Conservation (phyloP, 2,113 vertebrate species). For the Anser cygnoides region DNA sequence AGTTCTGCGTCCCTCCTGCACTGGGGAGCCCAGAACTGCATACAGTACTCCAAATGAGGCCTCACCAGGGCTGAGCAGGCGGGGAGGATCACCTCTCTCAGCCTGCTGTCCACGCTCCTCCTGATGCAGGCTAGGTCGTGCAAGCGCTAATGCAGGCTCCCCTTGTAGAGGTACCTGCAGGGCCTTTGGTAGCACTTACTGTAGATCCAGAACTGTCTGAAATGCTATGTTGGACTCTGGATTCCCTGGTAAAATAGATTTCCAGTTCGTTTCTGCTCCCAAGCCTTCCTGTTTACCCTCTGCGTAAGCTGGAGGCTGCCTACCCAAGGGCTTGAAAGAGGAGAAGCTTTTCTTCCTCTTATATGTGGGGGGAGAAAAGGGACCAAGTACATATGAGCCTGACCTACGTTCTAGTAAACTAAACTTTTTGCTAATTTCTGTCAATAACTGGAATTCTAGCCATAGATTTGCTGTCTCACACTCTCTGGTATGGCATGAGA, state of each 20-base stretch:
- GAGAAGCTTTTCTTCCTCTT: background rate
- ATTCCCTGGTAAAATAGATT: background rate
- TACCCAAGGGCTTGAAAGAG: background rate
- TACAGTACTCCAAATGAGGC: too few species aligned
- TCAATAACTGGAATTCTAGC: background rate
- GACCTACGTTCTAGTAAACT: background rate
- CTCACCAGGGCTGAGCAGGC: too few species aligned
- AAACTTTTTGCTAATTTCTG: background rate
- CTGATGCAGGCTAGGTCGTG: too few species aligned
- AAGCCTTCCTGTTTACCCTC: background rate
- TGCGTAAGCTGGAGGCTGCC: background rate
- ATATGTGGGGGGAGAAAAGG: background rate
- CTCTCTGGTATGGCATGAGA: background rate
- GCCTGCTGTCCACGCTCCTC: too few species aligned
- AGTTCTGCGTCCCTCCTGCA: too few species aligned
- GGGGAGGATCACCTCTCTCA: too few species aligned
- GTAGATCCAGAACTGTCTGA: background rate
- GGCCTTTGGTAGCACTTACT: background rate
- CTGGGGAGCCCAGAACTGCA: too few species aligned
- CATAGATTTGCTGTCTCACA: accelerated
- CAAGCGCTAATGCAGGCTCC: background rate
- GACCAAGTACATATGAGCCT: background rate
- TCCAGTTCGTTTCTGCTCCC: background rate
- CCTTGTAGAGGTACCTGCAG: background rate
- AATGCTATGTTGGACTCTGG: background rate